Evolutionary conservation across 2,888 invertebrate species (phyloP).

Genomic region (Lasius platythorax): DNA sequence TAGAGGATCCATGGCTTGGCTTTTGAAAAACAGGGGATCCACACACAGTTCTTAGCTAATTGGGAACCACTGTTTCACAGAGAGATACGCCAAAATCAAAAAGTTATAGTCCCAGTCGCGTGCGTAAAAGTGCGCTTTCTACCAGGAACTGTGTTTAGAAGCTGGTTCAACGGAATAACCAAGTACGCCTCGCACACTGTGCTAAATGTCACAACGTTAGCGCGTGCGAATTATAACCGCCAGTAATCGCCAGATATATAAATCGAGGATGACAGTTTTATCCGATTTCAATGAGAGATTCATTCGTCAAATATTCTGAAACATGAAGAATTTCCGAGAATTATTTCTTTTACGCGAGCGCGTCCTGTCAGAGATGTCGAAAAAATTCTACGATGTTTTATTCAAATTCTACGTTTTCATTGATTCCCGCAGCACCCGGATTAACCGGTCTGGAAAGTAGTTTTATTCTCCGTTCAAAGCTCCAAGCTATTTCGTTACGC

Average conservation of each 20-base stretch:
- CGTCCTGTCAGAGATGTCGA: neutral
- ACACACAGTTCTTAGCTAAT: too few relatives aligned
- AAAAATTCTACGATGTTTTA: neutral
- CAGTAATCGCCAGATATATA: constrained; percentile 25
- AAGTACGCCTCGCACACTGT: constrained; percentile 66
- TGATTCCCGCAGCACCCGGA: neutral
- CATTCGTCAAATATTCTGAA: neutral
- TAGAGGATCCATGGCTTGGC: too few relatives aligned
- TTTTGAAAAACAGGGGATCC: too few relatives aligned
- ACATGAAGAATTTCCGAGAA: neutral
- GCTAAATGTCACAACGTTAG: constrained; percentile 79
- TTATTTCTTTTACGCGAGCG: neutral
- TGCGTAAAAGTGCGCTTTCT: constrained; percentile 79
- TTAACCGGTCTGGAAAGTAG: constrained; percentile 2
- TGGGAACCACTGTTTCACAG: too few relatives aligned
- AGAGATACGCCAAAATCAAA: constrained; percentile 50
- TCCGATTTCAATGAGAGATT: neutral
- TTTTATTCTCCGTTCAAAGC: constrained; percentile 1
- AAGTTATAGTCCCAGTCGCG: constrained; percentile 69
- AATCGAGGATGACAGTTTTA: neutral
- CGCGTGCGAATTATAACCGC: constrained; percentile 46
- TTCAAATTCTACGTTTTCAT: neutral
- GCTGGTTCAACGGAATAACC: constrained; percentile 79
- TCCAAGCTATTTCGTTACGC: constrained; percentile 23
- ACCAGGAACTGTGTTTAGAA: constrained; percentile 79